Conservation (phyloP, 2,113 vertebrate genomes). For the Toxotes jaculatrix region DNA sequence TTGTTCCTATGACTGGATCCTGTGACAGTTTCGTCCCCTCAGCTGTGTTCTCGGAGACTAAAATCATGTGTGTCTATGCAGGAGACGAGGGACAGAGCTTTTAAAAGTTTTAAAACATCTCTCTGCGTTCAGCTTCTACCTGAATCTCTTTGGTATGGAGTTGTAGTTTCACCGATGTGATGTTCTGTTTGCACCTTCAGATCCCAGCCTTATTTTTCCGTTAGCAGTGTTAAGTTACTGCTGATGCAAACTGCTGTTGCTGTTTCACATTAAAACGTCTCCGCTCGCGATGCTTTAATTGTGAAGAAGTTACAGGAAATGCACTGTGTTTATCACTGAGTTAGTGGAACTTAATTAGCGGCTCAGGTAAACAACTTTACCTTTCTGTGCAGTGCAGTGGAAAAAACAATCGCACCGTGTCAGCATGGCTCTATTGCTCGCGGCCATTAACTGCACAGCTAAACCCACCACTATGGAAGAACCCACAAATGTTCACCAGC, state of each 20-base stretch:
- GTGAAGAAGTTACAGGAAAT: constrained; percentile 12
- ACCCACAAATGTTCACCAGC: background rate
- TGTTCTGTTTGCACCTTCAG: background rate
- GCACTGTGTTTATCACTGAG: background rate
- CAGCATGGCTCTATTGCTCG: background rate
- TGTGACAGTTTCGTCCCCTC: background rate
- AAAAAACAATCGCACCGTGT: background rate
- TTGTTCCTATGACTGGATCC: too few relatives aligned
- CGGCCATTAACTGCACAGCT: background rate
- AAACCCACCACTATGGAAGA: too few relatives aligned
- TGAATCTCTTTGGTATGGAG: background rate
- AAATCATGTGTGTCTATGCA: background rate
- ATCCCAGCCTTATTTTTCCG: background rate
- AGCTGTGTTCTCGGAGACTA: background rate
- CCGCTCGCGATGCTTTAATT: background rate
- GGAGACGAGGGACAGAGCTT: background rate
- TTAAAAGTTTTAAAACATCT: too few relatives aligned
- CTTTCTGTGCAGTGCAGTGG: background rate
- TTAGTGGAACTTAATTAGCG: constrained; percentile 15
- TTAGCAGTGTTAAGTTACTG: constrained; percentile 6
- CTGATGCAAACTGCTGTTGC: background rate
- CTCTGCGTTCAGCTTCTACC: background rate
- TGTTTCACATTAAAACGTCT: background rate
- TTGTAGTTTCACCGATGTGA: background rate
- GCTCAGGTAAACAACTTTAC: constrained; percentile 6